phyloP scores from a whole-genome alignment of 1,140 invertebrate species.

The Drosophila virilis region DNA sequence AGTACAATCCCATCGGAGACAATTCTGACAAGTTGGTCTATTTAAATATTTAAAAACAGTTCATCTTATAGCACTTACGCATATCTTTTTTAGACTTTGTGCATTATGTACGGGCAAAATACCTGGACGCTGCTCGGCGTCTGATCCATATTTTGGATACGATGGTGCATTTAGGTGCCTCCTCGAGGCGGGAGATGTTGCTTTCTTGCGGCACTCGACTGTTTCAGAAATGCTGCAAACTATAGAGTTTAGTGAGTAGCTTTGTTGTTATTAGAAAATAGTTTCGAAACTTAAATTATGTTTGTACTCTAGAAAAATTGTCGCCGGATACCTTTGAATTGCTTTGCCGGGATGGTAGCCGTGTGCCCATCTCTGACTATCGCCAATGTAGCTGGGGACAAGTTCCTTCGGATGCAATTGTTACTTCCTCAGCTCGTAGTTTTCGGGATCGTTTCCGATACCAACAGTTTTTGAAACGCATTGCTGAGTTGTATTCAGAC shows the following conservation, averaged over 20 bases:
- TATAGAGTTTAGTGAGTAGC: constrained; percentile 86
- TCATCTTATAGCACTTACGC: not conserved
- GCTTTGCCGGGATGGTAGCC: constrained; percentile 93
- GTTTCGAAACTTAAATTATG: not conserved
- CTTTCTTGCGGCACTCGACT: constrained; percentile 96
- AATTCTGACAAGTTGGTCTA: constrained; percentile 87
- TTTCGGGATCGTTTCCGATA: constrained; percentile 87
- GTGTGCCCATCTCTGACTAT: constrained; percentile 89
- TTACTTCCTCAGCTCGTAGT: constrained; percentile 92
- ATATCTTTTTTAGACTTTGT: constrained; percentile 87
- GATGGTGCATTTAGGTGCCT: constrained; percentile 95
- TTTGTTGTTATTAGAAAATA: not conserved
- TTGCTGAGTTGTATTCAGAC: constrained; percentile 85
- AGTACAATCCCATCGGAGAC: constrained; percentile 97
- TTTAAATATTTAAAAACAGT: not conserved
- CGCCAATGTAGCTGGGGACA: constrained; percentile 93
- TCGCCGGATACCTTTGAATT: constrained; percentile 92
- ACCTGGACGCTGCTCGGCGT: constrained; percentile 91
- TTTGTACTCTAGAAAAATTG: constrained; percentile 83
- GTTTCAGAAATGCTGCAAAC: constrained; percentile 89
- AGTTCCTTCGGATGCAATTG: constrained; percentile 94
- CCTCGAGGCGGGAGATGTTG: constrained; percentile 94
- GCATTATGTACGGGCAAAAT: constrained; percentile 92
- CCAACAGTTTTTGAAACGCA: constrained; percentile 86
- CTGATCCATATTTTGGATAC: constrained; percentile 96